Conservation (phyloP, 1,140 invertebrate genomes). For the Drosophila busckii region DNA sequence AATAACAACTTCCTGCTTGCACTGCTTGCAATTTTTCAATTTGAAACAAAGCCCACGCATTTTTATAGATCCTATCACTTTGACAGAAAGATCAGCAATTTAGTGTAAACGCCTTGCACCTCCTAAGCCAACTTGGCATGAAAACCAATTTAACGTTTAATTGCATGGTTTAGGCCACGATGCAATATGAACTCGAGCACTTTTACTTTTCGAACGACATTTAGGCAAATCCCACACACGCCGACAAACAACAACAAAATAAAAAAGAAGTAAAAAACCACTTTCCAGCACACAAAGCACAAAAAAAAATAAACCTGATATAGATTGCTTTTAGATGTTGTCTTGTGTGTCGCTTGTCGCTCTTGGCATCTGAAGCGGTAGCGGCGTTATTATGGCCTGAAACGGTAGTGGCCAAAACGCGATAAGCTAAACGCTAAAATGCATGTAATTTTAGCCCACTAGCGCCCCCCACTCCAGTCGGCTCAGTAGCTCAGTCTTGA, state of each 20-base stretch:
- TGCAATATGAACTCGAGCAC: slow-evolving; percentile 24
- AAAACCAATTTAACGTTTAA: slow-evolving; percentile 50
- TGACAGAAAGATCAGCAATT: slow-evolving; percentile 6
- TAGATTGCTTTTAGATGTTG: slow-evolving; percentile 46
- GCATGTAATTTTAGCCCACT: slow-evolving; percentile 66
- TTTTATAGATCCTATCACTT: slow-evolving; percentile 22
- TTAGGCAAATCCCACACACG: slow-evolving; percentile 45
- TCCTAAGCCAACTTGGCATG: slow-evolving; percentile 26
- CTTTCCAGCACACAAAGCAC: slow-evolving; percentile 23
- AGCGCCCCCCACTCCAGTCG: slow-evolving; percentile 22
- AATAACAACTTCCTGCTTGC: not conserved
- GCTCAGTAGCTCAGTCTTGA: slow-evolving; percentile 6
- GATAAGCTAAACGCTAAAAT: slow-evolving; percentile 58
- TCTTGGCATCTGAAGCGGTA: slow-evolving; percentile 18
- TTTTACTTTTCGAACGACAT: slow-evolving; percentile 47
- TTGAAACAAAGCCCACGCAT: too few species aligned
- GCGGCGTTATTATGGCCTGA: slow-evolving; percentile 19
- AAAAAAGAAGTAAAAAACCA: slow-evolving; percentile 20
- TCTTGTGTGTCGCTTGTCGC: slow-evolving; percentile 19
- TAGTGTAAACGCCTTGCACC: too few species aligned
- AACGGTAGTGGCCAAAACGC: slow-evolving; percentile 53
- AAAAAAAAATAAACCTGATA: slow-evolving; percentile 47
- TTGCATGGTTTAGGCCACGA: slow-evolving; percentile 41
- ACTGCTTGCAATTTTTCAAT: not conserved
- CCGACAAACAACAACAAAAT: slow-evolving; percentile 12